These are phyloP conservation scores for Athetis lepigone DNA, from an alignment of 2,888 invertebrate species.

Conservation along the genomic window DNA sequence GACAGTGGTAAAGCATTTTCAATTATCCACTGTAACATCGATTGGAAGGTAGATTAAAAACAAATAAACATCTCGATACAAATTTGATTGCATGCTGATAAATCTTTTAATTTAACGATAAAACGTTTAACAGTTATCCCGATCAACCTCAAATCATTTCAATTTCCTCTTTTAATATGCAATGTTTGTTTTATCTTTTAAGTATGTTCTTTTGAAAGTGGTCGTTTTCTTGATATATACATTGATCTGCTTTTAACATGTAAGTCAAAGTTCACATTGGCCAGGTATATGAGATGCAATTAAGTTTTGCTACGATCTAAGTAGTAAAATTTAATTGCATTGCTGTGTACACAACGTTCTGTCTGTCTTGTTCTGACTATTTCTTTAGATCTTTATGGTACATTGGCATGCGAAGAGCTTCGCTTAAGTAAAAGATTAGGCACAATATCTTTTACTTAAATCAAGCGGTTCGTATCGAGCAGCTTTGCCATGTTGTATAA, in stretches of 20 bases:
- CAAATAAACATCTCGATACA: constrained; percentile 46
- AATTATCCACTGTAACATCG: constrained; percentile 32
- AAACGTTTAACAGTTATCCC: constrained; percentile 28
- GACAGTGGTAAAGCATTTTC: constrained; percentile 39
- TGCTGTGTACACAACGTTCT: constrained; percentile 34
- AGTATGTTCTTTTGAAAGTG: constrained; percentile 22
- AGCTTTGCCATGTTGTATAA: constrained; percentile 36
- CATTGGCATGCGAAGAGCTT: constrained; percentile 30
- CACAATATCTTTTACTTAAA: constrained; percentile 25
- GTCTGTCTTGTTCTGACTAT: constrained; percentile 23
- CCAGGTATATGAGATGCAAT: constrained; percentile 38
- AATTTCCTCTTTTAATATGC: constrained; percentile 15
- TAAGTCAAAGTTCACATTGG: constrained; percentile 66
- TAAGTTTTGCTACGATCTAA: constrained; percentile 34
- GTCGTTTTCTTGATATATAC: constrained; percentile 18
- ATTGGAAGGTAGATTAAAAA: constrained; percentile 51
- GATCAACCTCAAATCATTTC: constrained; percentile 27
- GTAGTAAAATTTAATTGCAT: constrained; percentile 60
- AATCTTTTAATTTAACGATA: constrained; percentile 45
- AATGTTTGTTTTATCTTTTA: constrained; percentile 18
- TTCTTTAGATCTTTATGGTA: constrained; percentile 36
- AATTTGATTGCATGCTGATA: constrained; percentile 45
- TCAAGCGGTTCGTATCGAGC: constrained; percentile 31
- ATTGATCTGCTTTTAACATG: constrained; percentile 33
- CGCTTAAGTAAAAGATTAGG: too few species aligned